Base-by-base conservation (phyloP, 1,140 invertebrate genomes). In the Laupala kohalensis region DNA sequence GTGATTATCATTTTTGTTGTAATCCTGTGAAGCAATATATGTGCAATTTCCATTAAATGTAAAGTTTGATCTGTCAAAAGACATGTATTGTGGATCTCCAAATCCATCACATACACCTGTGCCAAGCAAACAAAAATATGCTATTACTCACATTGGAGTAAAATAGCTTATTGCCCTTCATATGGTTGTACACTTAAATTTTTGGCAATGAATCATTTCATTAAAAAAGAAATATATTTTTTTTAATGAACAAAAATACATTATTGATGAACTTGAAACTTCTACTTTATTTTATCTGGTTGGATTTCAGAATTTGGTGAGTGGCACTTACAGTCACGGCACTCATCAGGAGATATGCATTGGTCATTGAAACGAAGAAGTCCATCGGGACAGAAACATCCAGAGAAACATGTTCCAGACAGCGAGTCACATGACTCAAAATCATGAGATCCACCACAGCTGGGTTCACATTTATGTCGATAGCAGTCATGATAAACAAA, bases 381-480 rank as follows among this genome's bases (percentile, higher is more conserved):
- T 65, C 91, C 92, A 64, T 90, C 86, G 1, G 92, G 91, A 77
- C 92, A 94, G 79, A 92, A 94, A 79, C 92, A 94, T 37, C 92
- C 92, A 1, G 90, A 84, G 78, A 91, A 90, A 78, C 92, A 94
- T 15, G 86, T 82, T 13, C 87, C 85, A 0, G 85, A 81, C 63
- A 87, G 81, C 25, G 81, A 74, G 0, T 89, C 86, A 76, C 91
- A 92, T 0, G 84, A 77, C 6, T 82, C 79, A 6, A 81, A 79
- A 30, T 85, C 79, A 53, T 83, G 81, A 30, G 90, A 74, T 71
- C 85, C 86, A 67, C 86, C 83, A 76, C 92, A 94, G 0, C 85
- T 86, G 3, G 86, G 85, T 77, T 93, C 91, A 79, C 92, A 94
- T 23, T 81, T 79, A 69, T 82, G 82, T 73, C 87, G 86, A 78